These are phyloP conservation scores for Ahaetulla prasina DNA, from an alignment of 2,113 vertebrate genomes.

Conservation along the genomic window DNA sequence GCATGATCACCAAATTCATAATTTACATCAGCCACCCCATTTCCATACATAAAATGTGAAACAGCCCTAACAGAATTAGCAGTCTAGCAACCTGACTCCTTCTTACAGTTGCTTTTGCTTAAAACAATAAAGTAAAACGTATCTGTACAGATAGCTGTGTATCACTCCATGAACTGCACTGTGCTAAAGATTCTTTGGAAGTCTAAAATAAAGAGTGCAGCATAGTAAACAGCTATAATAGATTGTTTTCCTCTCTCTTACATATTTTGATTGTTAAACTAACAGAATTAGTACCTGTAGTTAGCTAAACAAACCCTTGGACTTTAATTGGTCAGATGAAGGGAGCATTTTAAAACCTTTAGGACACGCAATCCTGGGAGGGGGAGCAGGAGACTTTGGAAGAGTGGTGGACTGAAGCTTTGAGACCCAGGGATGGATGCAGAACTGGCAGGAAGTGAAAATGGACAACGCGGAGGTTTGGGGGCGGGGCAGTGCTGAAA, in stretches of 20 bases:
- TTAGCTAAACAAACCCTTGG: background rate
- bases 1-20: background rate
- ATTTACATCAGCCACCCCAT: background rate
- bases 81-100: background rate
- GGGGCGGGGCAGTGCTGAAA: background rate
- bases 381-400: background rate
- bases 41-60: background rate
- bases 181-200: background rate
- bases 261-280: background rate
- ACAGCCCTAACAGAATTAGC: background rate
- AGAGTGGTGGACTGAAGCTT: background rate
- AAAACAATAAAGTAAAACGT: background rate
- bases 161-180: background rate
- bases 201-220: background rate
- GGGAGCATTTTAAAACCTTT: background rate
- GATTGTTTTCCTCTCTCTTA: background rate
- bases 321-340: background rate
- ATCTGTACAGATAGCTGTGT: background rate
- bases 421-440: background rate
- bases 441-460: background rate
- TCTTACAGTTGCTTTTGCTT: background rate
- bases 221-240: background rate
- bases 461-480: too few relatives aligned
- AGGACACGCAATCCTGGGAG: background rate
- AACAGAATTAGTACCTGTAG: background rate